Conservation (phyloP, 1,140 invertebrate species). For the Cephus cinctus region DNA sequence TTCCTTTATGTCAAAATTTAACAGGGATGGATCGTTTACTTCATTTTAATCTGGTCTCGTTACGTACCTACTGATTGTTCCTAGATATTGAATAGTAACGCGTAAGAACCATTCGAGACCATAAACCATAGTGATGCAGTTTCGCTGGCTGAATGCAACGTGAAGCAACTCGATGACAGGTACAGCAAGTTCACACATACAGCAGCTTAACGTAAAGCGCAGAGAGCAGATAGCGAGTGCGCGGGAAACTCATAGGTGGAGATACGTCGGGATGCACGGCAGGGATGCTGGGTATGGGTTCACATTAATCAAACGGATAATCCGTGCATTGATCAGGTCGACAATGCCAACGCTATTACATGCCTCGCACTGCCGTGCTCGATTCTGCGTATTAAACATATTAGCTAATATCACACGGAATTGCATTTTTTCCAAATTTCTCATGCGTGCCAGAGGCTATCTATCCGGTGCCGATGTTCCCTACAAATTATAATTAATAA, state of each 20-base stretch:
- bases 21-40: background rate
- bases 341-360: conserved; percentile 29
- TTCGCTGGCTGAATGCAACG: conserved; percentile 29
- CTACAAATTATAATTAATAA: too few relatives aligned
- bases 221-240: too few relatives aligned
- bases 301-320: conserved; percentile 34
- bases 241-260: conserved; percentile 8
- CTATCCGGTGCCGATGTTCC: too few relatives aligned
- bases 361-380: conserved; percentile 10
- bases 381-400: conserved; percentile 24
- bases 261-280: conserved; percentile 7
- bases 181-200: conserved; percentile 15
- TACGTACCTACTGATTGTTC: conserved; percentile 17
- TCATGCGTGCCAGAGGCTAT: too few relatives aligned
- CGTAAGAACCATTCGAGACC: conserved; percentile 32
- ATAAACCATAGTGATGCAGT: conserved; percentile 29
- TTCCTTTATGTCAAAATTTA: background rate
- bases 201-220: conserved; percentile 1
- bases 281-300: conserved; percentile 17
- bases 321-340: conserved; percentile 34
- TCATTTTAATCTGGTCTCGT: background rate
- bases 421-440: too few relatives aligned
- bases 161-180: conserved; percentile 25
- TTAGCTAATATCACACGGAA: too few relatives aligned
- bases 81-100: conserved; percentile 33